Conservation (phyloP, 1,140 invertebrate genomes). For the Lineus longissimus region DNA sequence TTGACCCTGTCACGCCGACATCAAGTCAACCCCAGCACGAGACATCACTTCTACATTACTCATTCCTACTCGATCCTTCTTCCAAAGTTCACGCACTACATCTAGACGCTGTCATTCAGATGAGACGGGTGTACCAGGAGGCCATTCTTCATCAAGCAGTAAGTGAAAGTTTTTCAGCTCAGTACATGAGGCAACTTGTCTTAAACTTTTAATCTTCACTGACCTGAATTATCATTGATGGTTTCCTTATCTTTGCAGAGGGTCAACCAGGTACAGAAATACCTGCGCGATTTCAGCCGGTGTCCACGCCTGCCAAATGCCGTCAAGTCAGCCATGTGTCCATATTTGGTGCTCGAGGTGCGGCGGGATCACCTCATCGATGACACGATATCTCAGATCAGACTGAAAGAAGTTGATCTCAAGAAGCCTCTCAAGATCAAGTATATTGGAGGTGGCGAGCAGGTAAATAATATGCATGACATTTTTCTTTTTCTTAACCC, state of each 20-base stretch:
- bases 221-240: not conserved
- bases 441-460: conserved; percentile 10
- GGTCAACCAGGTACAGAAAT: conserved; percentile 6
- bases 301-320: not conserved
- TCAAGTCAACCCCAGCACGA: not conserved
- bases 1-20: not conserved
- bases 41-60: not conserved
- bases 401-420: conserved; percentile 6
- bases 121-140: conserved; percentile 8
- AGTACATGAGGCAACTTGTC: no score
- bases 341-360: conserved; percentile 6
- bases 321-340: conserved; percentile 11
- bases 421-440: conserved; percentile 10
- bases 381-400: conserved; percentile 4
- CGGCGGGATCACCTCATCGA: not conserved
- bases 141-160: conserved; percentile 11
- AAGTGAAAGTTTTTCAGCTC: no score
- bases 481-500: no score
- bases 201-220: no score
- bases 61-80: conserved; percentile 8
- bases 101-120: conserved; percentile 8
- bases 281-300: not conserved
- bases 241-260: not conserved
- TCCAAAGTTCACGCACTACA: conserved; percentile 8
- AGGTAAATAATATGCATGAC: no score